phyloP scores from a whole-genome alignment of 2,113 vertebrate species.

The Ia io region DNA sequence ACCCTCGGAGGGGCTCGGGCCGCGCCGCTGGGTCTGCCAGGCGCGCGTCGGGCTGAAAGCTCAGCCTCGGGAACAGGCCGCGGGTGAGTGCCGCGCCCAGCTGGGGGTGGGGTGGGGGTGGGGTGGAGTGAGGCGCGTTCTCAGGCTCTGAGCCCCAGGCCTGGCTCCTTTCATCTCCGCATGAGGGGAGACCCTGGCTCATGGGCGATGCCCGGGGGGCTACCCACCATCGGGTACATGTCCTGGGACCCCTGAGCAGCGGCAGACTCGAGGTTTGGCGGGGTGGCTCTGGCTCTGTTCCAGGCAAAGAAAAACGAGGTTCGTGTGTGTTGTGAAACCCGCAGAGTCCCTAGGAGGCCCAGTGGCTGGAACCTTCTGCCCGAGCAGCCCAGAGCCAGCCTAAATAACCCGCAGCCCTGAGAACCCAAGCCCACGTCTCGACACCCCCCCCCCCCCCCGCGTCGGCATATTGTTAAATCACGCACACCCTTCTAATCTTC shows the following conservation, averaged over 20 bases:
- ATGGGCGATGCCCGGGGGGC: neutral
- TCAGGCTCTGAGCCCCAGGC: neutral
- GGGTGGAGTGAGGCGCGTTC: neutral
- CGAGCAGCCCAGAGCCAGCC: neutral
- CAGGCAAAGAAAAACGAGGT: constrained; percentile 15
- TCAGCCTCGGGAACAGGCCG: constrained; percentile 68
- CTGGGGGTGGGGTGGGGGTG: neutral
- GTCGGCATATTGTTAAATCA: constrained; percentile 65
- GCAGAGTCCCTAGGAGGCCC: neutral
- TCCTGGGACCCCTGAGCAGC: neutral
- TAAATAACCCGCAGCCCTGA: neutral
- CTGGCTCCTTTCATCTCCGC: neutral
- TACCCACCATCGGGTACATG: neutral
- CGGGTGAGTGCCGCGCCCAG: neutral
- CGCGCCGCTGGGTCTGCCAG: constrained; percentile 78
- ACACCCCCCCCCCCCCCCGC: neutral
- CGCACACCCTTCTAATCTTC: constrained; percentile 65
- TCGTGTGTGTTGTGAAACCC: neutral
- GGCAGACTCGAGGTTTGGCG: neutral
- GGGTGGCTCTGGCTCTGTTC: constrained; percentile 24
- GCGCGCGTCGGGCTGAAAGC: constrained; percentile 74
- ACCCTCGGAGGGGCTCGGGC: constrained; percentile 70
- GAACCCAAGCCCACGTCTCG: constrained; percentile 4
- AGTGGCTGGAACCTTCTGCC: neutral
- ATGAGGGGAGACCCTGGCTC: neutral